Evolutionary conservation across 2,888 invertebrate species (phyloP).

Genomic region (Cenopis cana): DNA sequence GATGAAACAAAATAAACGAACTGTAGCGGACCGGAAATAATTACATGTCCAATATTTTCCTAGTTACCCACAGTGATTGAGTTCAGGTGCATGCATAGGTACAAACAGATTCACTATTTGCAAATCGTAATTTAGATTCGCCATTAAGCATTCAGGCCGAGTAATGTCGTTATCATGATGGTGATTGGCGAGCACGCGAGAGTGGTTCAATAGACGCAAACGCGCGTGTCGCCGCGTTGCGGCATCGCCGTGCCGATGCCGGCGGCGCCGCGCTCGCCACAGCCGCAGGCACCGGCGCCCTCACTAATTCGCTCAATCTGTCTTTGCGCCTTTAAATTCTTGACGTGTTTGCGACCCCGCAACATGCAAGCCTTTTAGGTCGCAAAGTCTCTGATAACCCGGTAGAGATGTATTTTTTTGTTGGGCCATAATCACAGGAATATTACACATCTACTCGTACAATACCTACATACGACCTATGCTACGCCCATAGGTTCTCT

Average conservation of each 20-base stretch:
- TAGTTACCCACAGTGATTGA: conserved; percentile 14
- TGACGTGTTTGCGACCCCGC: not conserved
- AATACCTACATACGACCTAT: too few species aligned
- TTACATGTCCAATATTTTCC: conserved; percentile 29
- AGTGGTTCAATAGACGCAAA: conserved; percentile 37
- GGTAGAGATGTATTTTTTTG: too few species aligned
- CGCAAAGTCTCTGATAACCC: too few species aligned
- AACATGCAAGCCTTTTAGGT: too few species aligned
- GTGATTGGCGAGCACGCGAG: conserved; percentile 30
- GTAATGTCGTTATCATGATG: conserved; percentile 34
- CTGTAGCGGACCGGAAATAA: conserved; percentile 36
- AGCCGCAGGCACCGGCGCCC: too few species aligned
- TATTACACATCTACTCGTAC: too few species aligned
- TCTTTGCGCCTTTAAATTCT: not conserved
- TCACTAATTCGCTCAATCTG: not conserved
- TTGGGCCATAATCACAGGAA: too few species aligned
- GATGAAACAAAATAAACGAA: conserved; percentile 33
- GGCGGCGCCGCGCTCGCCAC: not conserved
- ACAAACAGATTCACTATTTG: conserved; percentile 20
- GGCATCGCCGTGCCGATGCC: conserved; percentile 2
- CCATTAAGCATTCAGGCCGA: conserved; percentile 30
- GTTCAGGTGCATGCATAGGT: conserved; percentile 4
- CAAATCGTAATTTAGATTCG: conserved; percentile 34
- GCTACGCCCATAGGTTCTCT: not conserved
- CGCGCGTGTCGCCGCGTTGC: conserved; percentile 36